Percentiles rank a stretch among this genome's conserved stretches.
These are phyloP conservation scores for Athalia circularis DNA, from an alignment of 2,888 invertebrate species.

Conservation along the genomic window DNA sequence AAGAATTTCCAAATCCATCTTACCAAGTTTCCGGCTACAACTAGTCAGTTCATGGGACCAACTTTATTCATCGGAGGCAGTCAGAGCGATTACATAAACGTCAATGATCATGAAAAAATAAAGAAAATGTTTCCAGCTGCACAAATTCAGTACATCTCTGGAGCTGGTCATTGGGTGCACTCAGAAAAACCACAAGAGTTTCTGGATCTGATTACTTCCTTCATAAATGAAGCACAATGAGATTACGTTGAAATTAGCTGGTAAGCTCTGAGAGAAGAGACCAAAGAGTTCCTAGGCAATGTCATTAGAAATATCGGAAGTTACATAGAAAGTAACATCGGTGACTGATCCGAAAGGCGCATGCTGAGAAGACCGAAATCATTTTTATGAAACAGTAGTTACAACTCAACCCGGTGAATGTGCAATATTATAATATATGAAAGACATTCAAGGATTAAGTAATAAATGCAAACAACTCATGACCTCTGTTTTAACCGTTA, in stretches of 20 bases:
- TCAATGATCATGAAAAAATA: constrained; percentile 79
- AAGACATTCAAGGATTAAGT: too few species aligned
- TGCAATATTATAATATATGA: too few species aligned
- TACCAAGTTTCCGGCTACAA: constrained; percentile 79
- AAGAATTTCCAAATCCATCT: constrained; percentile 81
- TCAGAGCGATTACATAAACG: constrained; percentile 86
- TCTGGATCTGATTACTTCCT: constrained; percentile 79
- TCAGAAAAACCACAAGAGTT: constrained; percentile 91
- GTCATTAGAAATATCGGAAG: too few species aligned
- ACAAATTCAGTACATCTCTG: constrained; percentile 82
- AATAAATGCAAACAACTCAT: too few species aligned
- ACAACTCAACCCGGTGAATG: too few species aligned
- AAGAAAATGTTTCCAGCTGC: constrained; percentile 84
- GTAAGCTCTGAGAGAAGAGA: background rate
- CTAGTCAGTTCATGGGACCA: constrained; percentile 78
- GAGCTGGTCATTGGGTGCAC: constrained; percentile 96
- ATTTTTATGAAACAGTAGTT: too few species aligned
- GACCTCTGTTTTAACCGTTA: too few species aligned
- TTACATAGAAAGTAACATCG: too few species aligned
- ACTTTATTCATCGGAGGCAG: constrained; percentile 90
- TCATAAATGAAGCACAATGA: constrained; percentile 74
- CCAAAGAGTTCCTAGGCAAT: background rate
- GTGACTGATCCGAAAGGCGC: too few species aligned
- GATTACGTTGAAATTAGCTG: background rate
- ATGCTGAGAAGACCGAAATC: too few species aligned